Base-by-base conservation (phyloP, 2,113 vertebrate genomes). In the Alces alces region DNA sequence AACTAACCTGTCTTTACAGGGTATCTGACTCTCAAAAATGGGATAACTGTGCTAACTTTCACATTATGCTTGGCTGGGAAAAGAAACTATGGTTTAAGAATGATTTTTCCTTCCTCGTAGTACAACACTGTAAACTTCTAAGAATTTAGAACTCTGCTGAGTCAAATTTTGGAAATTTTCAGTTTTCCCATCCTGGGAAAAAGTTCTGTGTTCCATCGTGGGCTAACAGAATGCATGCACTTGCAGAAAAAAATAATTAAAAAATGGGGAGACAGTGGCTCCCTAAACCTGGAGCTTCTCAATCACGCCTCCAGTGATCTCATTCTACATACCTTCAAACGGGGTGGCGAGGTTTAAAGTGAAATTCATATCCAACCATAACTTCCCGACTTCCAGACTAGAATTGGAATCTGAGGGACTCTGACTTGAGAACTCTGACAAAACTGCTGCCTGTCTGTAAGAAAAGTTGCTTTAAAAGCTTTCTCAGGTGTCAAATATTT, bases 401-500 rank as follows among this genome's bases (percentile, higher is more conserved):
- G 95, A 61, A 91, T 33, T 79, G 55, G 30, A 43, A 76, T 45
- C 15, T 36, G 45, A 66, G 47, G 36, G 27, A 47, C 25, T 61
- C 58, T 73, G 82, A 95, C 60, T 86, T 90, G 27, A 64, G 76
- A 50, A 11, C 39, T 84, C 52, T 79, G 39, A 47, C 19, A 13
- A 96, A 55, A 60, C 36, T 84, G 19, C 70, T 86, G 91, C 79
- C 55, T 91, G 28, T 91, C 95, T 57, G 33, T 90, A 52, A 83
- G 54, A 92, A 94, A 94, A 95, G 8, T 89, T 87, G 57, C 83
- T 73, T 82, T 4, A 25, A 73, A 91, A 50, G 21, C 17, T 82
- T 84, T 89, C 64, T 82, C 36, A 28, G 10, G 60, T 3, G 30
- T 94, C 52, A 36, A 47, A 12, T 89, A 33, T 89, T 95, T 76